Evolutionary conservation across 2,888 invertebrate species (phyloP).

Genomic region (Pachliopta kotzebuea): DNA sequence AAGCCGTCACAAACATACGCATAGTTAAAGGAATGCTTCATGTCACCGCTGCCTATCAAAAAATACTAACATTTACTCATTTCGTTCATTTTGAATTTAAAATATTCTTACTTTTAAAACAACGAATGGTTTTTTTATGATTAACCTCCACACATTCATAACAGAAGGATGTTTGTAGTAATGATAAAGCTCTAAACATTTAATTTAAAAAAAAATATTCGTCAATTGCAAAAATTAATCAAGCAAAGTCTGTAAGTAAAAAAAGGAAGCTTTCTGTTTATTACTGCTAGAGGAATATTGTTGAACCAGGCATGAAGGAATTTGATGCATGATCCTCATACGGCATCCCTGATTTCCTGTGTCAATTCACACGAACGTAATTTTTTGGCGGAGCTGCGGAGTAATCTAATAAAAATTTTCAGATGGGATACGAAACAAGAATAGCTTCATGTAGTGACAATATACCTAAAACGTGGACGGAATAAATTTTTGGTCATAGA

Average conservation of each 20-base stretch:
- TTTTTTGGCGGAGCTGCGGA: conserved; percentile 22
- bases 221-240: conserved; percentile 13
- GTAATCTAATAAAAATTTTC: conserved; percentile 34
- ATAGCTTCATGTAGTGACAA: conserved; percentile 58
- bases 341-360: conserved; percentile 24
- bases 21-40: conserved; percentile 34
- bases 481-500: conserved; percentile 77
- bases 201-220: neutral
- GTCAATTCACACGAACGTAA: conserved; percentile 28
- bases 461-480: conserved; percentile 64
- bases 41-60: conserved; percentile 9
- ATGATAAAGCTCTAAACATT: neutral
- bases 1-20: conserved; percentile 33
- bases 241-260: conserved; percentile 9
- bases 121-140: neutral
- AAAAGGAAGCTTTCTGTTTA: conserved; percentile 9
- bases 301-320: conserved; percentile 19
- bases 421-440: conserved; percentile 43
- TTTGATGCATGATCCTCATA: conserved; percentile 27
- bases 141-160: neutral
- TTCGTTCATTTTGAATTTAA: no score
- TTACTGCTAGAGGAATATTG: conserved; percentile 21
- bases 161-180: neutral
- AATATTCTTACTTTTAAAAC: no score
- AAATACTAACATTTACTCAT: no score